Conservation (phyloP, 1,140 invertebrate species). For the Conus betulinus region DNA sequence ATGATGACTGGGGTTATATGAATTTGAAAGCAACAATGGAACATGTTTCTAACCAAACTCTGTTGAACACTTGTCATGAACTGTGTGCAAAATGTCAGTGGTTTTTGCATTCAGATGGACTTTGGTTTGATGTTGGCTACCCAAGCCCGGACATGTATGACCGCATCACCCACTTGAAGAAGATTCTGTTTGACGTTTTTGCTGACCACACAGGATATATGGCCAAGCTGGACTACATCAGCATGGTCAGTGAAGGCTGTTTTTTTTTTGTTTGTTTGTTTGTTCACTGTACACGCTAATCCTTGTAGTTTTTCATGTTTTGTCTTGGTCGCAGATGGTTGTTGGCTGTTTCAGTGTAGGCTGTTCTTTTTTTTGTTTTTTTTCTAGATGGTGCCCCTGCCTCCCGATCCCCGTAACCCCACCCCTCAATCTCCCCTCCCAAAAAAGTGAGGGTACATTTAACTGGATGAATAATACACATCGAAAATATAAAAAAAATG, state of each 20-base stretch:
- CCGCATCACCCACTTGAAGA: constrained; percentile 61
- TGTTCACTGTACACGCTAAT: background rate
- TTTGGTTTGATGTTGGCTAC: background rate
- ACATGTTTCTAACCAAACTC: too few species aligned
- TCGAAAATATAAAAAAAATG: too few species aligned
- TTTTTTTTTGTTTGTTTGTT: background rate
- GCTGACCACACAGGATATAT: constrained; percentile 61
- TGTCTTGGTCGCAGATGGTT: background rate
- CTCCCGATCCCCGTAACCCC: too few species aligned
- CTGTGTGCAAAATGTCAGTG: too few species aligned
- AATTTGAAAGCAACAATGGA: too few species aligned
- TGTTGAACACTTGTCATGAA: too few species aligned
- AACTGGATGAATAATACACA: too few species aligned
- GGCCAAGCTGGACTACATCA: constrained; percentile 62
- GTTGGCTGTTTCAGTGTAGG: background rate
- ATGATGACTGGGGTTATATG: too few species aligned
- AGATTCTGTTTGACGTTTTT: constrained; percentile 71
- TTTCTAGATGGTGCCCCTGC: too few species aligned
- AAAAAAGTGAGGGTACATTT: too few species aligned
- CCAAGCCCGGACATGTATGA: constrained; percentile 45
- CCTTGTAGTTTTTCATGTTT: background rate
- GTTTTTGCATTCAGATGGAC: constrained; percentile 3
- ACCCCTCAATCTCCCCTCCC: too few species aligned
- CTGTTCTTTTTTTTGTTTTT: background rate
- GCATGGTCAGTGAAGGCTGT: constrained; percentile 60